Evolutionary conservation across 2,113 vertebrate species (phyloP), one percentile per base, ranked within the genome.

Genomic region (Gymnarchus niloticus): DNA sequence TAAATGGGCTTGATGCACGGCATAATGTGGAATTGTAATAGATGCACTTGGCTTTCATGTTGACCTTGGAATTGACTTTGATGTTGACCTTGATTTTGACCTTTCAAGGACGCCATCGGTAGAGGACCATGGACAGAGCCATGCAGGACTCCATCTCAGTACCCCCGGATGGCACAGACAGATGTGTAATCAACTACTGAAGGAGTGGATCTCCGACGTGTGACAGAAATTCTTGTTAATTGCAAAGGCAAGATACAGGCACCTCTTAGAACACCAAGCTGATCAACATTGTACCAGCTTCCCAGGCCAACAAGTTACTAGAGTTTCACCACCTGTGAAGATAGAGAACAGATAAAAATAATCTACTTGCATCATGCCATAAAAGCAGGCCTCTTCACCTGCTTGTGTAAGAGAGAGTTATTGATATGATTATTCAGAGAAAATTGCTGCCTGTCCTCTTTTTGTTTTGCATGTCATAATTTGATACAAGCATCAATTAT

Each of bases 401-500:
- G 84, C 88, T 56, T 77, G 84, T 87, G 73, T 82, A 12, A 56
- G 54, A 83, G 46, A 87, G 85, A 52, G 84, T 89, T 91, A 92
- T 92, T 92, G 86, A 92, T 92, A 93, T 92, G 89, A 86, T 91
- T 92, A 91, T 90, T 87, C 56, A 41, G 57, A 82, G 77, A 88
- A 91, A 90, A 92, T 85, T 91, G 88, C 83, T 7, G 28, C 17
- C 80, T 77, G 28, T 56, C 21, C 77, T 78, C 83, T 88, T 89
- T 88, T 88, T 91, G 89, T 91, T 81, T 90, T 82, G 85, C 57
- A 89, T 87, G 86, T 91, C 85, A 49, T 88, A 90, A 89, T 89
- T 88, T 92, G 51, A 33, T 85, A 91, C 91, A 92, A 92, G 90
- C 89, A 87, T 88, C 93, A 90, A 92, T 93, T 92, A 93, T 59